Conservation (phyloP, 53 echinoderm and acorn worm species). For the Luidia sarsii region DNA sequence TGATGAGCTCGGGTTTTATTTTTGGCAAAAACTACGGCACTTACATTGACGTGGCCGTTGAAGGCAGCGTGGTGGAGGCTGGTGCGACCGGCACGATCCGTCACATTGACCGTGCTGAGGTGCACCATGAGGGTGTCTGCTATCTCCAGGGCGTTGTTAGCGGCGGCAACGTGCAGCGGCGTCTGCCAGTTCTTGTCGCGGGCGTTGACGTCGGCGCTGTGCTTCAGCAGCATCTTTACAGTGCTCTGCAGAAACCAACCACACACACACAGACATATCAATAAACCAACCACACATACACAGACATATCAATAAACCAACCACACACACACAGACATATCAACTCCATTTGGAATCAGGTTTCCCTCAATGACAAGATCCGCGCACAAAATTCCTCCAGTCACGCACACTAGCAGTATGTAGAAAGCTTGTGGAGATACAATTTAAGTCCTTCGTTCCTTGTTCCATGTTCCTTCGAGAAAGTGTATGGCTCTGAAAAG, state of each 20-base stretch:
- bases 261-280: background rate
- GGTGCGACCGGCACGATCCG: conserved; percentile 89
- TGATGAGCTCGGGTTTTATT: too few relatives aligned
- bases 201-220: conserved; percentile 96
- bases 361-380: too few relatives aligned
- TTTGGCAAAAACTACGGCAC: too few relatives aligned
- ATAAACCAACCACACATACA: background rate
- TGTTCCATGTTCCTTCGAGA: too few relatives aligned
- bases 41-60: conserved; percentile 95
- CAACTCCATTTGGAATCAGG: too few relatives aligned
- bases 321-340: too few relatives aligned
- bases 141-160: conserved; percentile 92
- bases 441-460: too few relatives aligned
- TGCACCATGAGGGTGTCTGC: conserved; percentile 85
- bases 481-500: too few relatives aligned
- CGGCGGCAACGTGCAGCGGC: conserved; percentile 94
- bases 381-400: too few relatives aligned
- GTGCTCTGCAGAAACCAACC: conserved; percentile 59
- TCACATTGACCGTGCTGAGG: conserved; percentile 87
- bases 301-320: too few relatives aligned
- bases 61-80: conserved; percentile 98
- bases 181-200: conserved; percentile 99
- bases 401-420: too few relatives aligned
- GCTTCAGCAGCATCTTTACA: conserved; percentile 88
- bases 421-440: too few relatives aligned